Evolutionary conservation across 2,797 vertebrate species (phyloP).

Genomic region (Enteromius anoplus): DNA sequence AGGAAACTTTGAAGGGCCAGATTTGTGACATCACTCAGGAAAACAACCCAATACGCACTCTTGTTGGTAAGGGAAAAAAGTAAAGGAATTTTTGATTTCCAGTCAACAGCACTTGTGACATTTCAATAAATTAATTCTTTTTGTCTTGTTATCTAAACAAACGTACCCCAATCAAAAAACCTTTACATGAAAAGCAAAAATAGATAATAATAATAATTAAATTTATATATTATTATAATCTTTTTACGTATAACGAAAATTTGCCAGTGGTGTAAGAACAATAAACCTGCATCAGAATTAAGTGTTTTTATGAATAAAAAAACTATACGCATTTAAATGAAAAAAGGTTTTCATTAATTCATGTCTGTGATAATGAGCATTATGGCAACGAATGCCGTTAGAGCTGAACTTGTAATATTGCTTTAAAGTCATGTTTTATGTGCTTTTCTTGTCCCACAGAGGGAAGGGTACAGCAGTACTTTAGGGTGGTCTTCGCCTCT

Average conservation of each 20-base stretch:
- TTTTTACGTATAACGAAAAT: not conserved
- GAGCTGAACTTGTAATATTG: not conserved
- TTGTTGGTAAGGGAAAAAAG: slow-evolving; percentile 85
- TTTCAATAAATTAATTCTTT: not conserved
- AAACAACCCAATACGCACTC: slow-evolving; percentile 84
- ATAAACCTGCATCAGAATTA: not conserved
- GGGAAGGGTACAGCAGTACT: slow-evolving; percentile 86
- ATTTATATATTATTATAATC: not conserved
- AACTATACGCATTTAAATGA: not conserved
- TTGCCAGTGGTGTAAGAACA: not conserved
- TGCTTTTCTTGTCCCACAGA: slow-evolving; percentile 72
- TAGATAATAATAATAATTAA: not conserved
- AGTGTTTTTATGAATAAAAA: not conserved
- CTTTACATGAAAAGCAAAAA: not conserved
- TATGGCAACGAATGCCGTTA: not conserved
- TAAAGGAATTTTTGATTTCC: not conserved
- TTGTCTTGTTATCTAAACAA: not conserved
- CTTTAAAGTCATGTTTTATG: not conserved
- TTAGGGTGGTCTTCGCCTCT: slow-evolving; percentile 79
- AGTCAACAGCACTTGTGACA: not conserved
- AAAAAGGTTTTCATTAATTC: too few relatives aligned
- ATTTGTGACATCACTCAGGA: slow-evolving; percentile 83
- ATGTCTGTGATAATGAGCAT: not conserved
- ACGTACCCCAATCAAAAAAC: not conserved
- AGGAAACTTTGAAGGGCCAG: slow-evolving; percentile 85